A percentile compares a stretch with the other conserved stretches of the same genome.
Conservation (phyloP, 2,113 vertebrate species). For the Protobothrops mucrosquamatus region DNA sequence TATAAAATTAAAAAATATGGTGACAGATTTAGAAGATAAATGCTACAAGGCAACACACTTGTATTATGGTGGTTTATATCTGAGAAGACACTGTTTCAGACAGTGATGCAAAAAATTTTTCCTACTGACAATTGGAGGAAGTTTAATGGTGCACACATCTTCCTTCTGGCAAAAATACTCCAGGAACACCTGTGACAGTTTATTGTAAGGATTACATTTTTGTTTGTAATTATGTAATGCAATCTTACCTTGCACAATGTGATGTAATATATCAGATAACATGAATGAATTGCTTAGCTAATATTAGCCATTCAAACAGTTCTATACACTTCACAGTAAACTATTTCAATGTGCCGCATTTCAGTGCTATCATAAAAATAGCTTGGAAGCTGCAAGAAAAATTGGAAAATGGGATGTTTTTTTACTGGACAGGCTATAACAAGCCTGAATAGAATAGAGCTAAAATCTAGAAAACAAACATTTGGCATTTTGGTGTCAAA, state of each 20-base stretch:
- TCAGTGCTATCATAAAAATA: not conserved
- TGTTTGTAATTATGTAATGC: conserved; percentile 25
- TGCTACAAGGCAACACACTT: not conserved
- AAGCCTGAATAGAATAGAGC: not conserved
- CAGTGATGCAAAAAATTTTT: not conserved
- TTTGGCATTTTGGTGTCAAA: not conserved
- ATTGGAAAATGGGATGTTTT: not conserved
- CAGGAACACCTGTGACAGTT: conserved; percentile 6
- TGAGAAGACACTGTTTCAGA: conserved; percentile 16
- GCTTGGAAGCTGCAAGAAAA: not conserved
- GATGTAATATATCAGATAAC: conserved; percentile 8
- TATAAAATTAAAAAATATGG: not conserved
- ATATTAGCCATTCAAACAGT: not conserved
- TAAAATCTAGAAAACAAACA: not conserved
- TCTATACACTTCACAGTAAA: not conserved
- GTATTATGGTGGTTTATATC: not conserved
- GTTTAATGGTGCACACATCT: not conserved
- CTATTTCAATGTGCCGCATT: not conserved
- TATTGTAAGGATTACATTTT: conserved; percentile 12
- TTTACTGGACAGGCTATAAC: not conserved
- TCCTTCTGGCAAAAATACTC: conserved; percentile 1
- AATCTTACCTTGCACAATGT: not conserved
- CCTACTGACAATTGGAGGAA: conserved; percentile 7
- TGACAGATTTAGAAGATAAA: not conserved
- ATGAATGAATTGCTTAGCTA: not conserved